Percentiles rank a stretch among this genome's conserved stretches.
These are phyloP conservation scores for Fopius arisanus DNA, from an alignment of 1,140 invertebrate species.

Conservation along the genomic window DNA sequence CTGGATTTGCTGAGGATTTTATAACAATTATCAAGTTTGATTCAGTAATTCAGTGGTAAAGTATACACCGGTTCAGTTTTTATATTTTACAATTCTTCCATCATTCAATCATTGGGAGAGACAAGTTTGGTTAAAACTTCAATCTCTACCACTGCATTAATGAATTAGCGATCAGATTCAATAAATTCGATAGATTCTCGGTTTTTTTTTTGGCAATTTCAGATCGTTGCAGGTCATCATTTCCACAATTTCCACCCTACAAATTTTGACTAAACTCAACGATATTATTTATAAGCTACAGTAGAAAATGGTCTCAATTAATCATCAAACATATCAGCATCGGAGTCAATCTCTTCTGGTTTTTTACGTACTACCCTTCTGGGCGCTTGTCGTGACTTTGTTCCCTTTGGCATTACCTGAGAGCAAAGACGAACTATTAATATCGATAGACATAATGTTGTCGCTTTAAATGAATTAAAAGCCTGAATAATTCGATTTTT, in stretches of 20 bases:
- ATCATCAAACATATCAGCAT: conserved; percentile 52
- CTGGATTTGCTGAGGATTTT: neutral
- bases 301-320: conserved; percentile 19
- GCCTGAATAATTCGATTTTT: no score
- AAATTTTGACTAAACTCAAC: neutral
- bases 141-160: conserved; percentile 13
- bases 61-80: neutral
- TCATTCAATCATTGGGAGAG: no score
- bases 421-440: neutral
- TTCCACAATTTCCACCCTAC: neutral
- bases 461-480: neutral
- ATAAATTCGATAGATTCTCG: neutral
- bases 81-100: no score
- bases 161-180: no score
- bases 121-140: conserved; percentile 1
- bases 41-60: neutral
- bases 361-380: conserved; percentile 21
- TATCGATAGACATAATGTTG: neutral
- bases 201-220: neutral
- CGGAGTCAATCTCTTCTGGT: conserved; percentile 33
- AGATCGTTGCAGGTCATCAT: neutral
- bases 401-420: conserved; percentile 44
- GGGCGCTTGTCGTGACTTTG: conserved; percentile 38
- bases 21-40: neutral
- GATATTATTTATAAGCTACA: neutral